Conservation (phyloP, 1,140 invertebrate genomes). For the Lasaia peninsularis region DNA sequence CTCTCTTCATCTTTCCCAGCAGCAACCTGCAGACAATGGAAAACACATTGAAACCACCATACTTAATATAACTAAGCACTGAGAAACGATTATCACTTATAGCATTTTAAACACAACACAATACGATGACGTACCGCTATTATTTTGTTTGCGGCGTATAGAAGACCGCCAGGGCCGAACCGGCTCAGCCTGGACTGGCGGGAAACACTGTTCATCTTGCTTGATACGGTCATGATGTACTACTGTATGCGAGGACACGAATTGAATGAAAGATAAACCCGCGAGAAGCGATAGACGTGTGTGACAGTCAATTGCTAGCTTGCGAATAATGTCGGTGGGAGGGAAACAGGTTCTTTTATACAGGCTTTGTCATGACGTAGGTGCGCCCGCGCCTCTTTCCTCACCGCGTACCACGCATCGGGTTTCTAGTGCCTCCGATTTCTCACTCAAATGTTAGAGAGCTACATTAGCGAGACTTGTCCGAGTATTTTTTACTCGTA, state of each 20-base stretch:
- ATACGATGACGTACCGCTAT: constrained; percentile 66
- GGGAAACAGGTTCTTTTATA: constrained; percentile 59
- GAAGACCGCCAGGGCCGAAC: constrained; percentile 61
- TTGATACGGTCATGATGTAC: constrained; percentile 69
- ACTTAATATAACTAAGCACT: constrained; percentile 37
- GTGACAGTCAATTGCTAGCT: constrained; percentile 53
- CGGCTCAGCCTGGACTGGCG: constrained; percentile 64
- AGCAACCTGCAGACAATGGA: constrained; percentile 69
- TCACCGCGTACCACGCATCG: constrained; percentile 29
- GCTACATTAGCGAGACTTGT: neutral
- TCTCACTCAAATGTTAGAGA: constrained; percentile 35
- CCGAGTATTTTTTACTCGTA: neutral
- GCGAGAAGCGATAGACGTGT: constrained; percentile 50
- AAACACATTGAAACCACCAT: constrained; percentile 57
- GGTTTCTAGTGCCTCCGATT: constrained; percentile 45
- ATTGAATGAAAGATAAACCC: constrained; percentile 46
- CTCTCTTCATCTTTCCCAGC: constrained; percentile 67
- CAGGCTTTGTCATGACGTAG: constrained; percentile 65
- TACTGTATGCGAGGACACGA: constrained; percentile 38
- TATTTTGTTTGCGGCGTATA: constrained; percentile 70
- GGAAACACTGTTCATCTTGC: constrained; percentile 74
- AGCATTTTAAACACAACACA: constrained; percentile 42
- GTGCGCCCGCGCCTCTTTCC: constrained; percentile 38
- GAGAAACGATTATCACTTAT: constrained; percentile 39
- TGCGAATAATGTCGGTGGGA: constrained; percentile 62